These are phyloP conservation scores for Ochotona princeps DNA, from an alignment of 2,113 vertebrate species.

Conservation along the genomic window DNA sequence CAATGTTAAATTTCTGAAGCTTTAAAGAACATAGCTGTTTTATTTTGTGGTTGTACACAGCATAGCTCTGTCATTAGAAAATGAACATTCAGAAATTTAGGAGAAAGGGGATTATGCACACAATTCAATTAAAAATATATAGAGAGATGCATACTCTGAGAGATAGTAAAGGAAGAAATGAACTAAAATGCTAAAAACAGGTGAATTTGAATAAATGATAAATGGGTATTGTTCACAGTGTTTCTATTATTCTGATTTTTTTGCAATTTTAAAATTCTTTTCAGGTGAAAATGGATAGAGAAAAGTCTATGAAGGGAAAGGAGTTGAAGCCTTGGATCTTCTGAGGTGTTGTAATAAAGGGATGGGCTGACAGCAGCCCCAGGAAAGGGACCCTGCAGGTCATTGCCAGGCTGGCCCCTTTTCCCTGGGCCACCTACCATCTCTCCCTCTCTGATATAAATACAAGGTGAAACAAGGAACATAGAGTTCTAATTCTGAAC, in stretches of 20 bases:
- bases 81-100: background rate
- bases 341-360: background rate
- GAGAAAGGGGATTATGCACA: background rate
- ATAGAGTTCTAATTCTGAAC: conserved; percentile 57
- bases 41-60: background rate
- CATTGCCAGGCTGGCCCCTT: background rate
- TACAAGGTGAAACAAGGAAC: conserved; percentile 64
- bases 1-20: background rate
- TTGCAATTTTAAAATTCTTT: conserved; percentile 12
- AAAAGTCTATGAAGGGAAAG: background rate
- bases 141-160: background rate
- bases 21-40: too few relatives aligned
- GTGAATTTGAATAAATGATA: background rate
- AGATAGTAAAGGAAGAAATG: background rate
- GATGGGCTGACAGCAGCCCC: background rate
- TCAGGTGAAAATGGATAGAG: conserved; percentile 22
- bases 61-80: background rate
- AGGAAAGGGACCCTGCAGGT: background rate
- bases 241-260: background rate
- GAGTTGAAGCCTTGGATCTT: background rate
- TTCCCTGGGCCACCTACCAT: background rate
- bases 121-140: background rate
- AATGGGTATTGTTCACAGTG: background rate
- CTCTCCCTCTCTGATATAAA: background rate
- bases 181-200: background rate